phyloP scores from a whole-genome alignment of 2,797 vertebrate genomes.

The Oreochromis grahami region DNA sequence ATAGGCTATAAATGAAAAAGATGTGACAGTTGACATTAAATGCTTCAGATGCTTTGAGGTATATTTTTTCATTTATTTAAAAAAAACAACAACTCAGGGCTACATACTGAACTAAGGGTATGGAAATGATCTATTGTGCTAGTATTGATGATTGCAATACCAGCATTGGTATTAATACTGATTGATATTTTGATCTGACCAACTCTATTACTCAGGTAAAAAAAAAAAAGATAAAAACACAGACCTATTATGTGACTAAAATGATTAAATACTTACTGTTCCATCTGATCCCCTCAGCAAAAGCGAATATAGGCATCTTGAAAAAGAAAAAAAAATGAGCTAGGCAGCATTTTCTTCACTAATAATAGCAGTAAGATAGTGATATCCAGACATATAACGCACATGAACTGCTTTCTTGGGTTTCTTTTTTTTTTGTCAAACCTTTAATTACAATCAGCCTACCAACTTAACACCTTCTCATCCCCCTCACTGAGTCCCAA shows the following conservation, averaged over 20 bases:
- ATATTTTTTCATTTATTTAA: neutral
- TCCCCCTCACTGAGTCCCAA: neutral
- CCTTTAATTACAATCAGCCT: constrained; percentile 12
- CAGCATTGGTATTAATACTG: neutral
- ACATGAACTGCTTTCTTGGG: neutral
- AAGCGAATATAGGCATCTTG: neutral
- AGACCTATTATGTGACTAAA: neutral
- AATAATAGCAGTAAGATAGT: neutral
- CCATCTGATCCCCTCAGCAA: neutral
- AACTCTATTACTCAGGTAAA: neutral
- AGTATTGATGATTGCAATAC: neutral
- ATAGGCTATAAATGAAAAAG: neutral
- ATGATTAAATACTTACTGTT: neutral
- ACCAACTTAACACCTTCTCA: neutral
- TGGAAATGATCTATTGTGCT: neutral
- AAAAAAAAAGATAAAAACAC: neutral
- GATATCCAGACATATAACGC: neutral
- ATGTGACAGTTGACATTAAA: neutral
- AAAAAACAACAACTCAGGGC: neutral
- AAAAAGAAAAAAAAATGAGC: neutral
- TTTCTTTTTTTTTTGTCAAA: neutral
- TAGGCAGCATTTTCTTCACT: neutral
- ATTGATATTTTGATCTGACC: neutral
- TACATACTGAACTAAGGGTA: neutral
- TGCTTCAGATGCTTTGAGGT: neutral